These are phyloP conservation scores for Diarsia rubi DNA, from an alignment of 2,888 invertebrate species.

Conservation along the genomic window DNA sequence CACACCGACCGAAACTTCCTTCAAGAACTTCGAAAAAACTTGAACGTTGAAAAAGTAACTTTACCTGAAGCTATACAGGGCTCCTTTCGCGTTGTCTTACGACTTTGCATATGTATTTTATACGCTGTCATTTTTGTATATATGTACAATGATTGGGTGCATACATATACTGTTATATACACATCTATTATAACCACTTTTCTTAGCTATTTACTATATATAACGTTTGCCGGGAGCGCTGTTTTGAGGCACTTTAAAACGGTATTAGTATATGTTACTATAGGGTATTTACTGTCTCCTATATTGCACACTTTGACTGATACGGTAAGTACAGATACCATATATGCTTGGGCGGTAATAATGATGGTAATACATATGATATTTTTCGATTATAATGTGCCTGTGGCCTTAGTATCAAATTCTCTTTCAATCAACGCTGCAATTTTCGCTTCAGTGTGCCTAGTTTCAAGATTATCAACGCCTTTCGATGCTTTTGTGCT, in stretches of 20 bases:
- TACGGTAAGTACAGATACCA: constrained; percentile 99
- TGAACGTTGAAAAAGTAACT: constrained; percentile 94
- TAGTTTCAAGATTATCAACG: constrained; percentile 97
- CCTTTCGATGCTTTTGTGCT: constrained; percentile 97
- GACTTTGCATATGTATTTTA: constrained; percentile 94
- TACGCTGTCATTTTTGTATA: constrained; percentile 94
- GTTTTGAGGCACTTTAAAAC: constrained; percentile 93
- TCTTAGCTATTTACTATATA: constrained; percentile 92
- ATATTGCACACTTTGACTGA: constrained; percentile 98
- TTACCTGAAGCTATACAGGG: constrained; percentile 93
- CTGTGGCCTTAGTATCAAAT: constrained; percentile 96
- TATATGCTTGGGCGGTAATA: constrained; percentile 97
- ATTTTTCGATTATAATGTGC: constrained; percentile 97
- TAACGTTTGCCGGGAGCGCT: constrained; percentile 77
- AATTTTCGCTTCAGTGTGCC: constrained; percentile 98
- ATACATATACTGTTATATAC: constrained; percentile 92
- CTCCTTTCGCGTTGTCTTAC: constrained; percentile 94
- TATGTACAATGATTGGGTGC: constrained; percentile 93
- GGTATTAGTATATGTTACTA: constrained; percentile 94
- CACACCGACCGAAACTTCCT: constrained; percentile 97
- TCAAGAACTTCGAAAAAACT: constrained; percentile 95
- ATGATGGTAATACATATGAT: constrained; percentile 97
- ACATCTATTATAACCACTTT: constrained; percentile 90
- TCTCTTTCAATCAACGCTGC: constrained; percentile 98
- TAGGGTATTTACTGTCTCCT: constrained; percentile 97